Conservation (phyloP, 2,113 vertebrate genomes). For the Paracanthobrama guichenoti region DNA sequence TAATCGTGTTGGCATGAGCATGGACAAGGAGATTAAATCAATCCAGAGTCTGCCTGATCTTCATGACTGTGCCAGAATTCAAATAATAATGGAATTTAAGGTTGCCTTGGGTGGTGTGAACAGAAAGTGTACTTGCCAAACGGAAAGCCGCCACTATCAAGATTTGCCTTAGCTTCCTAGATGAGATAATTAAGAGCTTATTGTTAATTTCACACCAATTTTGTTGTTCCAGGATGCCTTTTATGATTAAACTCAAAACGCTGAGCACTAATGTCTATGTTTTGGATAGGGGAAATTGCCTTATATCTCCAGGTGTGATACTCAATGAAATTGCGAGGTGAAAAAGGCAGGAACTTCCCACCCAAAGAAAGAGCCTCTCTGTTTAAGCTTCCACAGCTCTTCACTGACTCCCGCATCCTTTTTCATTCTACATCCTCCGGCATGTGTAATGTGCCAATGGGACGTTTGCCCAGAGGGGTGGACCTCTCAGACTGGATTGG, state of each 20-base stretch:
- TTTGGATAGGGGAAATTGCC: constrained; percentile 39
- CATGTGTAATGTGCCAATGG: constrained; percentile 50
- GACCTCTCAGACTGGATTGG: constrained; percentile 38
- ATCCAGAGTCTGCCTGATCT: constrained; percentile 40
- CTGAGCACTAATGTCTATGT: background rate
- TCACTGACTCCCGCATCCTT: constrained; percentile 6
- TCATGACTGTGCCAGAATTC: constrained; percentile 40
- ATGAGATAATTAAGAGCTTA: constrained; percentile 47
- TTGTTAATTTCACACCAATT: constrained; percentile 45
- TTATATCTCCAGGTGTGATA: constrained; percentile 44
- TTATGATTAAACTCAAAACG: constrained; percentile 36
- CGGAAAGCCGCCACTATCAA: constrained; percentile 28
- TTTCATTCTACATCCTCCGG: constrained; percentile 48
- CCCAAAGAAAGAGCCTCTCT: constrained; percentile 32
- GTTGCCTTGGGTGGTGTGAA: constrained; percentile 41
- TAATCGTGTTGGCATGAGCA: constrained; percentile 48
- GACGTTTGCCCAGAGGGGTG: constrained; percentile 40
- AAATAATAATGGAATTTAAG: constrained; percentile 51
- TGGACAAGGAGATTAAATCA: constrained; percentile 49
- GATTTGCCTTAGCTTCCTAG: constrained; percentile 27
- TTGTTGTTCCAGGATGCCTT: constrained; percentile 18
- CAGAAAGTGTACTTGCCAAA: constrained; percentile 29
- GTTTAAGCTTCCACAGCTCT: constrained; percentile 33
- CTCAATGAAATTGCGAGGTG: constrained; percentile 35
- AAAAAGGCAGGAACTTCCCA: constrained; percentile 37